Conservation (phyloP, 2,113 vertebrate genomes). For the Eira barbara region DNA sequence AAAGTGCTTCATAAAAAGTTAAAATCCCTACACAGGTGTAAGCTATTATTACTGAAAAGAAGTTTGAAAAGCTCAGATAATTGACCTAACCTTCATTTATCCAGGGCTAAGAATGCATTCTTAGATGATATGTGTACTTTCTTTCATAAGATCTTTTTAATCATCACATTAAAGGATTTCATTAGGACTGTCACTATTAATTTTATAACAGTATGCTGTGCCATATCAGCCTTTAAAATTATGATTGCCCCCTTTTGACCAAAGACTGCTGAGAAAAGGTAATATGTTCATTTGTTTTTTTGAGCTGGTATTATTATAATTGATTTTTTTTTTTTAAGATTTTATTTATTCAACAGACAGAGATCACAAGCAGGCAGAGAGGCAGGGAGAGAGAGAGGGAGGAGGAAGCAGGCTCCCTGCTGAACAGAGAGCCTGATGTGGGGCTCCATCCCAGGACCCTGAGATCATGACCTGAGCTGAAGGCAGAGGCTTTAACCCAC, state of each 20-base stretch:
- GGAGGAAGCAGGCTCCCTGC: too few species aligned
- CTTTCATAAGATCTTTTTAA: slow-evolving; percentile 46
- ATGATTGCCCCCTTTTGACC: slow-evolving; percentile 59
- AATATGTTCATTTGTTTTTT: background rate
- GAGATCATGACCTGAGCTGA: too few species aligned
- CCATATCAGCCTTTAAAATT: slow-evolving; percentile 61
- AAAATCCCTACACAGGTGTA: background rate
- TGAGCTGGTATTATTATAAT: background rate
- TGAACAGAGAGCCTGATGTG: too few species aligned
- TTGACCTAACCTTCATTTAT: slow-evolving; percentile 42
- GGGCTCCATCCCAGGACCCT: too few species aligned
- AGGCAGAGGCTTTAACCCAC: too few species aligned
- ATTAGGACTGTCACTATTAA: slow-evolving; percentile 44
- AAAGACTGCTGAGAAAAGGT: slow-evolving; percentile 20
- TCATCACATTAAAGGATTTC: slow-evolving; percentile 38
- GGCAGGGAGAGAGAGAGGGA: too few species aligned
- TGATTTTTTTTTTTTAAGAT: background rate
- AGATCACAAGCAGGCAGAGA: too few species aligned
- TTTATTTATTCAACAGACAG: too few species aligned
- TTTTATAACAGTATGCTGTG: slow-evolving; percentile 46
- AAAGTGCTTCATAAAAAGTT: slow-evolving; percentile 38
- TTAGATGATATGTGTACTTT: slow-evolving; percentile 15
- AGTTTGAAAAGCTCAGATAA: slow-evolving; percentile 21
- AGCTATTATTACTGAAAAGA: background rate
- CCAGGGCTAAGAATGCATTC: slow-evolving; percentile 45